These are phyloP conservation scores for Camponotus vicinus DNA, from an alignment of 1,140 invertebrate species.

Conservation along the genomic window DNA sequence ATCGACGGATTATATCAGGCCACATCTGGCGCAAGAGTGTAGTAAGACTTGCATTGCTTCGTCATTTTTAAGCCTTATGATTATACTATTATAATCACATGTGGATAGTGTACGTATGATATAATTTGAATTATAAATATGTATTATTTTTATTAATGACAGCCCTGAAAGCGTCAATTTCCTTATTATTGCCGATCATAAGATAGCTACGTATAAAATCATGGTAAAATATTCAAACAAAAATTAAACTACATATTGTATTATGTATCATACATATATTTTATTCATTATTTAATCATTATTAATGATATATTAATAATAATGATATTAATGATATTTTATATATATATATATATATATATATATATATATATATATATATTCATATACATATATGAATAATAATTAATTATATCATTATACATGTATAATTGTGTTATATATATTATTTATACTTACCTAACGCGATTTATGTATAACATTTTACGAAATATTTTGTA, in stretches of 20 bases:
- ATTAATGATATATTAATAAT: too few relatives aligned
- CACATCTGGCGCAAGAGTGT: conserved; percentile 5
- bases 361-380: too few relatives aligned
- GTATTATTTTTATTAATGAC: not conserved
- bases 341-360: too few relatives aligned
- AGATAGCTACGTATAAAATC: not conserved
- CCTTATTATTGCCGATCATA: not conserved
- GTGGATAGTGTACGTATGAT: not conserved
- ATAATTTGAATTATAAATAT: conserved; percentile 19
- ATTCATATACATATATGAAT: too few relatives aligned
- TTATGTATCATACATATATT: too few relatives aligned
- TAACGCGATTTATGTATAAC: not conserved
- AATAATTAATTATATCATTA: too few relatives aligned
- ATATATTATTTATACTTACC: not conserved
- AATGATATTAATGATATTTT: too few relatives aligned
- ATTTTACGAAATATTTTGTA: not conserved
- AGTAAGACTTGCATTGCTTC: not conserved
- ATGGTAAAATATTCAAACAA: not conserved
- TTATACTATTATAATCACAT: not conserved
- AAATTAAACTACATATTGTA: too few relatives aligned
- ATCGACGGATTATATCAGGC: conserved; percentile 42
- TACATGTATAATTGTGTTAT: too few relatives aligned
- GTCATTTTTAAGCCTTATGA: conserved; percentile 8
- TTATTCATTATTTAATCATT: too few relatives aligned
- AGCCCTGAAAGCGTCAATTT: not conserved